phyloP scores from a whole-genome alignment of 2,113 vertebrate species.

The Oreotragus oreotragus region DNA sequence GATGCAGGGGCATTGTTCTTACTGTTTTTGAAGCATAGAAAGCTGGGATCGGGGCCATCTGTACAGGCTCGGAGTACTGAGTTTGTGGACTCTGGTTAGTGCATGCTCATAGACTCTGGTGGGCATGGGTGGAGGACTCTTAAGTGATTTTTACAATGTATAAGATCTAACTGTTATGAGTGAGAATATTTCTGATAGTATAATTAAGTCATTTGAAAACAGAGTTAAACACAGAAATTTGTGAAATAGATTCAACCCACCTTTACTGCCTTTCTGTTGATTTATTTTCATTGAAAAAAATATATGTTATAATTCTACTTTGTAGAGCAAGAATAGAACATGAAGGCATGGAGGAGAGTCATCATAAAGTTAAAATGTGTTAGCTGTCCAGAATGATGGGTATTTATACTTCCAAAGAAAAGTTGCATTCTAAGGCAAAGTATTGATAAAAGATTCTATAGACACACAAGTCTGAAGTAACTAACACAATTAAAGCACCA shows the following conservation, averaged over 20 bases:
- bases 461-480: conserved; percentile 41
- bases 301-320: not conserved
- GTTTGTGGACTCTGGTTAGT: not conserved
- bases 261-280: not conserved
- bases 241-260: not conserved
- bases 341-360: not conserved
- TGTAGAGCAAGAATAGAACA: conserved; percentile 15
- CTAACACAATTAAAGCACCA: conserved; percentile 47
- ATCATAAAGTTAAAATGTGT: not conserved
- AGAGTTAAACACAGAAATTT: conserved; percentile 4
- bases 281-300: conserved; percentile 38
- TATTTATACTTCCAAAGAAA: conserved; percentile 37
- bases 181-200: conserved; percentile 6
- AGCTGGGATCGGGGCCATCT: not conserved
- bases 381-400: not conserved
- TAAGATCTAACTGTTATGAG: conserved; percentile 25
- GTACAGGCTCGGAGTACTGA: fast-evolving
- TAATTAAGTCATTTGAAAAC: conserved; percentile 31
- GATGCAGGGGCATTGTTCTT: not conserved
- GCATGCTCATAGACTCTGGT: not conserved
- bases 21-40: not conserved
- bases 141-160: conserved; percentile 15
- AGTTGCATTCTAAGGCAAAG: conserved; percentile 21
- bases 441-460: conserved; percentile 40
- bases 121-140: not conserved